Conservation (phyloP, 2,797 vertebrate genomes). For the Phylloscopus collybita region DNA sequence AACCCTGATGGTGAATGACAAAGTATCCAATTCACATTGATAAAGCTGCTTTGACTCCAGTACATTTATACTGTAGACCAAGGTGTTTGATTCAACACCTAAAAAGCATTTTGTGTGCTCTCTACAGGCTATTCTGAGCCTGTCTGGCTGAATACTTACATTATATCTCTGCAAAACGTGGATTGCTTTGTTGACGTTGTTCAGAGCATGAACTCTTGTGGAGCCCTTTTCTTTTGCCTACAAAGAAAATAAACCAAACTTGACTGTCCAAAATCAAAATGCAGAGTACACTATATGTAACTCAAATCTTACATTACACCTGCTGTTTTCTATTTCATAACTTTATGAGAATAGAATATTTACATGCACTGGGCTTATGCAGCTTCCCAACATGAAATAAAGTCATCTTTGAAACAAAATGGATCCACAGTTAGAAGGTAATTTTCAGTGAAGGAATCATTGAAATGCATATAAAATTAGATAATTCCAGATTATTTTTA, state of each 20-base stretch:
- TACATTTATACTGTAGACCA: not conserved
- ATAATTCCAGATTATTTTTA: not conserved
- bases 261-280: constrained; percentile 33
- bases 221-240: constrained; percentile 96
- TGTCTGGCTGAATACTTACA: constrained; percentile 82
- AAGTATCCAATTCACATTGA: not conserved
- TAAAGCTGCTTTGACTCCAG: not conserved
- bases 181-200: constrained; percentile 98
- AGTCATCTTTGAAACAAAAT: not conserved
- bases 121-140: not conserved
- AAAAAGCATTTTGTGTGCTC: not conserved
- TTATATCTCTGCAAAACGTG: constrained; percentile 95
- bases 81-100: not conserved
- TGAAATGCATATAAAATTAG: not conserved
- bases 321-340: not conserved
- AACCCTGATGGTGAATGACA: not conserved
- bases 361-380: not conserved
- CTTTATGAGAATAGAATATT: not conserved
- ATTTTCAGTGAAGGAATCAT: not conserved
- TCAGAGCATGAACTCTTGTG: constrained; percentile 94
- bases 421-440: not conserved
- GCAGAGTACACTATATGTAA: not conserved
- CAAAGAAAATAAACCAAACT: constrained; percentile 60
- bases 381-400: not conserved
- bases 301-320: not conserved